Evolutionary conservation across 2,797 vertebrate genomes (phyloP).

Genomic region (Caiman crocodilus): DNA sequence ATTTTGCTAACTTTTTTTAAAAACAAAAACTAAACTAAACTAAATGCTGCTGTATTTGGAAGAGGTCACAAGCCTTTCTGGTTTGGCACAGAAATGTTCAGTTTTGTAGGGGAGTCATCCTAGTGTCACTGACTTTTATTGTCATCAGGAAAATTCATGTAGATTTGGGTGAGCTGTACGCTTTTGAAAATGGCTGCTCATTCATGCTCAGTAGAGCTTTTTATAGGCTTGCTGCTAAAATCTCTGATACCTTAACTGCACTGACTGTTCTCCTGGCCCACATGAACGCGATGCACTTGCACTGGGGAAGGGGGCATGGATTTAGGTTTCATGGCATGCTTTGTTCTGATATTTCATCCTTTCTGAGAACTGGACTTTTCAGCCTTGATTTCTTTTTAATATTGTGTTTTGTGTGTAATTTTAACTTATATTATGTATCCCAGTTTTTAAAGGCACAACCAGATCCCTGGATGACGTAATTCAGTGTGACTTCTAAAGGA

Average conservation of each 20-base stretch:
- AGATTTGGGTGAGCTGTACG: not conserved
- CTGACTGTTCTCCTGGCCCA: rapidly evolving
- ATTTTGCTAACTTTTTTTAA: not conserved
- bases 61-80: not conserved
- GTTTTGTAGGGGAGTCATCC: rapidly evolving
- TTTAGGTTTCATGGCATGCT: not conserved
- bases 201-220: rapidly evolving
- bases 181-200: rapidly evolving
- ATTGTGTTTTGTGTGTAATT: not conserved
- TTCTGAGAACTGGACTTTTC: not conserved
- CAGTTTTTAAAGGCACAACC: not conserved
- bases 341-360: not conserved
- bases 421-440: not conserved
- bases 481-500: not conserved
- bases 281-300: too few species aligned
- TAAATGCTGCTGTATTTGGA: not conserved
- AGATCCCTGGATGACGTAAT: not conserved
- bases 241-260: rapidly evolving
- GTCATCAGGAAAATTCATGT: not conserved
- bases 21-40: not conserved
- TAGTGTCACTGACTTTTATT: not conserved
- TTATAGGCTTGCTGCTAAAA: not conserved
- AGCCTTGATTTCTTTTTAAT: not conserved
- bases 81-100: not conserved
- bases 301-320: too few species aligned